Evolutionary conservation across 2,797 vertebrate species (phyloP).

Genomic region (Poecilia picta): DNA sequence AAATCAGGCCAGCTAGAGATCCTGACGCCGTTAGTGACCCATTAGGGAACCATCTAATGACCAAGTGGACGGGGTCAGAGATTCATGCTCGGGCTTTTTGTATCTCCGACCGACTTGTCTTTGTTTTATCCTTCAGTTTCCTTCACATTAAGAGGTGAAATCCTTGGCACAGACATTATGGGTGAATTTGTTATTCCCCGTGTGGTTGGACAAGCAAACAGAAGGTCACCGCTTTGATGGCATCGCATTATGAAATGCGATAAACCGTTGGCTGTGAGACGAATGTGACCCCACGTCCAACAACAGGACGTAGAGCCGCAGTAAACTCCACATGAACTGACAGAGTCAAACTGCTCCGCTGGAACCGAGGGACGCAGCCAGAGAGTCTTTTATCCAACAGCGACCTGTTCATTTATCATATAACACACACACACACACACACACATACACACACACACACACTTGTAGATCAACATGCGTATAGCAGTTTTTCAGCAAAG

Average conservation of each 20-base stretch:
- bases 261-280: slow-evolving; percentile 56
- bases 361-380: slow-evolving; percentile 44
- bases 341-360: slow-evolving; percentile 39
- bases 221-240: slow-evolving; percentile 58
- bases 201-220: slow-evolving; percentile 44
- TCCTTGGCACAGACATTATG: slow-evolving; percentile 29
- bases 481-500: slow-evolving; percentile 44
- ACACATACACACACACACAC: background rate
- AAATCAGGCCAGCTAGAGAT: background rate
- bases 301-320: slow-evolving; percentile 24
- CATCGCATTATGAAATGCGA: slow-evolving; percentile 61
- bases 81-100: background rate
- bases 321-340: slow-evolving; percentile 51
- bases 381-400: slow-evolving; percentile 28
- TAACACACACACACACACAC: background rate
- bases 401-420: slow-evolving; percentile 38
- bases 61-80: slow-evolving; percentile 4
- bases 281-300: slow-evolving; percentile 56
- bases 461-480: slow-evolving; percentile 23
- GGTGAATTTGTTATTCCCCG: slow-evolving; percentile 45
- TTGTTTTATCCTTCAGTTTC: slow-evolving; percentile 56
- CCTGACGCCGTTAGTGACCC: slow-evolving; percentile 7
- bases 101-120: slow-evolving; percentile 16
- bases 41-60: slow-evolving; percentile 18
- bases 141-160: slow-evolving; percentile 41